Conservation (phyloP, 2,797 vertebrate species). For the Propithecus deckenii region DNA sequence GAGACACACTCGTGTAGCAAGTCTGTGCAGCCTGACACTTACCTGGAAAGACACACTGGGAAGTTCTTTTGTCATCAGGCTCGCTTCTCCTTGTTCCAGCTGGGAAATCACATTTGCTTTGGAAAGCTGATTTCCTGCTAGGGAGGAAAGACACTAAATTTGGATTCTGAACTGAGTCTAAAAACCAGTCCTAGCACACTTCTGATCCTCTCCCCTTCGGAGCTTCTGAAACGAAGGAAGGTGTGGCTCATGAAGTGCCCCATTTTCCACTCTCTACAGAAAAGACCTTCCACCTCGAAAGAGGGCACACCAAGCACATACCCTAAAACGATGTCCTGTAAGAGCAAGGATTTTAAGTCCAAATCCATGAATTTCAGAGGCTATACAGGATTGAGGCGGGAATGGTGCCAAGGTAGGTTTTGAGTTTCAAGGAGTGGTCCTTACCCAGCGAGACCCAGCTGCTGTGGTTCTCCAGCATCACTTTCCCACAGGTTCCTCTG, state of each 20-base stretch:
- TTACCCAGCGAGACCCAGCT: constrained; percentile 27
- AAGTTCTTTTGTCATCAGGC: not conserved
- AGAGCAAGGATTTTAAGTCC: not conserved
- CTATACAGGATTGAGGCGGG: not conserved
- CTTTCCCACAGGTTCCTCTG: not conserved
- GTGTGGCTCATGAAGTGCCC: not conserved
- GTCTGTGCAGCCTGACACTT: not conserved
- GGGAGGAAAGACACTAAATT: not conserved
- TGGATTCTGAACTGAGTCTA: not conserved
- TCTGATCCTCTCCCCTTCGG: not conserved
- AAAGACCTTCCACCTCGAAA: not conserved
- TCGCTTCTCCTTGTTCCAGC: not conserved
- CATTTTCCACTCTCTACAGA: not conserved
- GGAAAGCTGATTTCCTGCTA: constrained; percentile 10
- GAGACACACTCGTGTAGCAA: not conserved
- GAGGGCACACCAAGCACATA: not conserved
- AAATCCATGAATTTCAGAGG: not conserved
- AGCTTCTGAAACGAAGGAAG: not conserved
- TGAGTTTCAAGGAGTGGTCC: not conserved
- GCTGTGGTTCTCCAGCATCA: constrained; percentile 1
- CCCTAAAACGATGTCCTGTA: not conserved
- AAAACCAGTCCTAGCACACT: not conserved
- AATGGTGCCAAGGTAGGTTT: not conserved
- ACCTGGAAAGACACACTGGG: not conserved
- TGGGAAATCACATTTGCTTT: constrained; percentile 47